Percentiles rank a stretch among this genome's conserved stretches.
Evolutionary conservation across 1,140 invertebrate species (phyloP).

Genomic region (Schlechtendalia chinensis): DNA sequence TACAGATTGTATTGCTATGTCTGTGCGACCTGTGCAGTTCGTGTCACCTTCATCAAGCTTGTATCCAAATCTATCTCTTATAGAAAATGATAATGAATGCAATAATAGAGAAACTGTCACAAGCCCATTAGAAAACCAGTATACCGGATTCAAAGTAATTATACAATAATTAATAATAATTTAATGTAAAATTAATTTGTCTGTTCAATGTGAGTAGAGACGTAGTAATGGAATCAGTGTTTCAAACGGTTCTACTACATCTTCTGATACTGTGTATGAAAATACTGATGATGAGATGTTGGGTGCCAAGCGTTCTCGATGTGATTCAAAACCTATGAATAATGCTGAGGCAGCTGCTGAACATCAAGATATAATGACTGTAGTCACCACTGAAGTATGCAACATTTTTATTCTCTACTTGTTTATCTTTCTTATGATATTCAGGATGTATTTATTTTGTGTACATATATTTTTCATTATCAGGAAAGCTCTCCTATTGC

Average conservation of each 20-base stretch:
- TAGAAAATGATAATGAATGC: background rate
- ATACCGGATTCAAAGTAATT: background rate
- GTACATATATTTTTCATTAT: background rate
- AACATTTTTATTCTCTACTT: background rate
- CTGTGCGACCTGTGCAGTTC: background rate
- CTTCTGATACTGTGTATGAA: background rate
- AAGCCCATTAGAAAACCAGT: background rate
- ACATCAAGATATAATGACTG: background rate
- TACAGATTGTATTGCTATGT: background rate
- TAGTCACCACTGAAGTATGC: background rate
- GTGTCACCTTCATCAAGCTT: background rate
- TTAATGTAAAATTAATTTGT: background rate
- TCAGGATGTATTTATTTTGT: background rate
- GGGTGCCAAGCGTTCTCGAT: background rate
- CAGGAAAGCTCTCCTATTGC: background rate
- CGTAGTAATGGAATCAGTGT: constrained; percentile 2
- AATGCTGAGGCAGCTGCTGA: background rate
- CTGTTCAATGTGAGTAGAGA: background rate
- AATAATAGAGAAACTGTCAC: background rate
- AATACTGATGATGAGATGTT: background rate
- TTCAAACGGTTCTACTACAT: background rate
- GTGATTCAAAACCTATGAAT: background rate
- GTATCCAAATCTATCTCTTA: constrained; percentile 6
- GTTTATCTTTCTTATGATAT: background rate
- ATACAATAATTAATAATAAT: background rate